Evolutionary conservation across 2,113 vertebrate species (phyloP).

Genomic region (Pica pica): DNA sequence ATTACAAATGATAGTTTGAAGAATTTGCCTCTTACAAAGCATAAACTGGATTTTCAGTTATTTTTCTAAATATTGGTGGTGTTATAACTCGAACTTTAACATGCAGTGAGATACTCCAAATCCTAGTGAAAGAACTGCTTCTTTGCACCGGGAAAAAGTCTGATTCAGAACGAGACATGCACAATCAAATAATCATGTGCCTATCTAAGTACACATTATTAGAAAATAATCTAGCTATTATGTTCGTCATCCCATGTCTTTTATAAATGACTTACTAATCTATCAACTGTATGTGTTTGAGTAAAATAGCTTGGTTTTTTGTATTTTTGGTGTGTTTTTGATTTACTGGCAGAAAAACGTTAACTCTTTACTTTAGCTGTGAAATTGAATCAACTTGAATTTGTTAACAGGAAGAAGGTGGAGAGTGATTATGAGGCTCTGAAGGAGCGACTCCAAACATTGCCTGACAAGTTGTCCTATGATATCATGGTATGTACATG

Average conservation of each 20-base stretch:
- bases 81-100: not conserved
- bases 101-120: not conserved
- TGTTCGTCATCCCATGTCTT: not conserved
- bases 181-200: not conserved
- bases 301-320: not conserved
- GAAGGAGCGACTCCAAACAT: constrained; percentile 82
- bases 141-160: not conserved
- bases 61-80: constrained; percentile 22
- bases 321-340: not conserved
- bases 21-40: not conserved
- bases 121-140: not conserved
- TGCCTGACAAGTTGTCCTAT: constrained; percentile 87
- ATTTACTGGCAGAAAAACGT: not conserved
- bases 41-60: not conserved
- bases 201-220: not conserved
- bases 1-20: not conserved
- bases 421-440: constrained; percentile 87
- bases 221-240: not conserved
- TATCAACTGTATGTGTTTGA: not conserved
- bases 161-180: not conserved
- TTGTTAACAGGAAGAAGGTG: constrained; percentile 85
- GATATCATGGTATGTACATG: constrained; percentile 86
- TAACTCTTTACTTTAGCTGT: not conserved
- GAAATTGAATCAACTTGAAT: constrained; percentile 1
- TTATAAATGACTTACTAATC: not conserved